Percentiles rank a stretch among this genome's conserved stretches.
Conservation (phyloP, 2,888 invertebrate species). For the Lutraria lutraria region DNA sequence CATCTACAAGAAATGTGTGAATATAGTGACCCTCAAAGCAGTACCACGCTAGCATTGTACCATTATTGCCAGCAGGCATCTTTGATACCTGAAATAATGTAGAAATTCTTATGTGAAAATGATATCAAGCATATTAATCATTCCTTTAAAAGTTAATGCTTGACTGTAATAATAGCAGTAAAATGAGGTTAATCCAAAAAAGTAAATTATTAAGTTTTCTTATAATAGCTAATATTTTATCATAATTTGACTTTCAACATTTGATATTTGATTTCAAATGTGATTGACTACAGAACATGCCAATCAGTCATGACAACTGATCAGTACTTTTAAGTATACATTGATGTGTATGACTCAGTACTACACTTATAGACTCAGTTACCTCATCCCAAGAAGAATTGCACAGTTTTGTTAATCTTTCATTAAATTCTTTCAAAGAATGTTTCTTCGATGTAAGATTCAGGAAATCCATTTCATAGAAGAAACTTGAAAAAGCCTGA, state of each 20-base stretch:
- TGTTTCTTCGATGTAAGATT: conserved; percentile 81
- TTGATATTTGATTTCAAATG: no score
- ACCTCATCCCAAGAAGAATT: conserved; percentile 81
- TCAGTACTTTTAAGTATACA: no score
- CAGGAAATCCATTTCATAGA: conserved; percentile 85
- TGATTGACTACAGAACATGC: no score
- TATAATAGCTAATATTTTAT: no score
- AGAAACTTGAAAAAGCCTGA: conserved; percentile 88
- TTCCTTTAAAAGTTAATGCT: no score
- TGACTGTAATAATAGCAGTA: no score
- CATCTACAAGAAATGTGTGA: conserved; percentile 84
- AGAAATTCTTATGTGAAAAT: background rate
- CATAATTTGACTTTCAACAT: no score
- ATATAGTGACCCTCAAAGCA: conserved; percentile 86
- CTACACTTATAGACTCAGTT: conserved; percentile 4
- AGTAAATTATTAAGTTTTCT: no score
- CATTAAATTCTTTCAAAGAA: conserved; percentile 76
- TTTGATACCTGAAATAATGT: conserved; percentile 69
- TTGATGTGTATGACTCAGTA: no score
- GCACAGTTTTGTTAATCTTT: conserved; percentile 78
- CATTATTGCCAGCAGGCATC: conserved; percentile 66
- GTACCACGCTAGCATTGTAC: conserved; percentile 74
- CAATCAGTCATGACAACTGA: no score
- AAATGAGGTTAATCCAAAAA: no score
- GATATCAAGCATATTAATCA: background rate